Conservation (phyloP, 1,140 invertebrate genomes). For the Lepidurus apus region DNA sequence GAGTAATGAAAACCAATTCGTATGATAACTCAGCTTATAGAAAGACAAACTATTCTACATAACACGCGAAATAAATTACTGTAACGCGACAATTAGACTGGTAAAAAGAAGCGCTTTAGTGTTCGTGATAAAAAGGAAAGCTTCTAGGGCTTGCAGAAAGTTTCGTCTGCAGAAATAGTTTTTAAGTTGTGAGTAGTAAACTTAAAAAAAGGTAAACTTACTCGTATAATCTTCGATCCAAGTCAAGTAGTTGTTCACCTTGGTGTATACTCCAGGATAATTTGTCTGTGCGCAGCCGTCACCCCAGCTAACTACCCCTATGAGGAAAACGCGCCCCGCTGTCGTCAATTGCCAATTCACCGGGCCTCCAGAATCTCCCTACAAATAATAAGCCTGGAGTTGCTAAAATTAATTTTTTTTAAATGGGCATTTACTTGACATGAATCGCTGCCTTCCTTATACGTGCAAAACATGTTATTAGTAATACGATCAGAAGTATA, state of each 20-base stretch:
- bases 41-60: too few species aligned
- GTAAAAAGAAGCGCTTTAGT: too few species aligned
- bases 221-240: conserved; percentile 53
- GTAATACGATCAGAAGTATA: background rate
- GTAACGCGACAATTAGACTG: too few species aligned
- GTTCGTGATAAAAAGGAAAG: too few species aligned
- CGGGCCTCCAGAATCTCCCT: conserved; percentile 29
- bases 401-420: background rate
- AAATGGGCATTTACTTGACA: conserved; percentile 26
- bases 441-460: background rate
- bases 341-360: conserved; percentile 23
- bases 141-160: background rate
- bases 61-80: too few species aligned
- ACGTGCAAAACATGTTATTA: conserved; percentile 30
- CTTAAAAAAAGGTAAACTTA: conserved; percentile 20
- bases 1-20: too few species aligned
- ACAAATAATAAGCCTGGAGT: conserved; percentile 28
- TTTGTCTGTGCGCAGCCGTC: conserved; percentile 58
- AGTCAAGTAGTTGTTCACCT: conserved; percentile 51
- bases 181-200: background rate
- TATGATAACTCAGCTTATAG: too few species aligned
- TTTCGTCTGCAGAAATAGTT: background rate
- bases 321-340: background rate
- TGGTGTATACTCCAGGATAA: conserved; percentile 57
- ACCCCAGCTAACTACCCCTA: conserved; percentile 48